Percentiles rank a stretch among this genome's conserved stretches.
Conservation (phyloP, 2,113 vertebrate species). For the Mobula birostris region DNA sequence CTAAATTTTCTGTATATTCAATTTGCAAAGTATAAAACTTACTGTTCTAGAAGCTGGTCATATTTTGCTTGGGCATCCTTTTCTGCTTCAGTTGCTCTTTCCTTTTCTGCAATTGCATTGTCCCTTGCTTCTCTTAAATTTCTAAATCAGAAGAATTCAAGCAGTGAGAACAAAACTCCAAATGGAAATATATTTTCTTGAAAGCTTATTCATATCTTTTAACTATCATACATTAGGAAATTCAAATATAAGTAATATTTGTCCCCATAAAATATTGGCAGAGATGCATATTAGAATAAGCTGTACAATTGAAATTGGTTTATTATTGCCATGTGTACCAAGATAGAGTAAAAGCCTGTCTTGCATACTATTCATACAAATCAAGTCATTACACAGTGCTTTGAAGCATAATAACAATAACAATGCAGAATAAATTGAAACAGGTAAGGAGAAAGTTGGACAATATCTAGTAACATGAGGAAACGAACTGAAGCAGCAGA, state of each 20-base stretch:
- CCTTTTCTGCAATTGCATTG: slow-evolving; percentile 79
- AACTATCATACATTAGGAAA: background rate
- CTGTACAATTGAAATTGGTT: background rate
- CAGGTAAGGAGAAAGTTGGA: too few species aligned
- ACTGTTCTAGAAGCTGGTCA: slow-evolving; percentile 85
- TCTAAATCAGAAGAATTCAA: slow-evolving; percentile 52
- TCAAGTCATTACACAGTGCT: too few species aligned
- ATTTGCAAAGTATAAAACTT: slow-evolving; percentile 49
- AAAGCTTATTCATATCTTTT: background rate
- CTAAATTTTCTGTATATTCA: slow-evolving; percentile 12
- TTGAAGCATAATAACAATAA: too few species aligned
- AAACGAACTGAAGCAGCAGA: too few species aligned
- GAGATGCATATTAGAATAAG: background rate
- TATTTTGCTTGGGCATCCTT: slow-evolving; percentile 78
- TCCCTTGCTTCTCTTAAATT: slow-evolving; percentile 86
- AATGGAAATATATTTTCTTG: background rate
- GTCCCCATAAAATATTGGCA: background rate
- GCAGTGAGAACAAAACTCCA: background rate
- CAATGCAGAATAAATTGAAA: too few species aligned
- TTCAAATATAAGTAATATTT: background rate
- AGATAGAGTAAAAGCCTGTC: too few species aligned
- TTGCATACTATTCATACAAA: too few species aligned
- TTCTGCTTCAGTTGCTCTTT: slow-evolving; percentile 70
- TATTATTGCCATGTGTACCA: too few species aligned
- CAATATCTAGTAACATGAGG: too few species aligned